phyloP scores from a whole-genome alignment of 2,888 invertebrate genomes.

The Erynnis tages region DNA sequence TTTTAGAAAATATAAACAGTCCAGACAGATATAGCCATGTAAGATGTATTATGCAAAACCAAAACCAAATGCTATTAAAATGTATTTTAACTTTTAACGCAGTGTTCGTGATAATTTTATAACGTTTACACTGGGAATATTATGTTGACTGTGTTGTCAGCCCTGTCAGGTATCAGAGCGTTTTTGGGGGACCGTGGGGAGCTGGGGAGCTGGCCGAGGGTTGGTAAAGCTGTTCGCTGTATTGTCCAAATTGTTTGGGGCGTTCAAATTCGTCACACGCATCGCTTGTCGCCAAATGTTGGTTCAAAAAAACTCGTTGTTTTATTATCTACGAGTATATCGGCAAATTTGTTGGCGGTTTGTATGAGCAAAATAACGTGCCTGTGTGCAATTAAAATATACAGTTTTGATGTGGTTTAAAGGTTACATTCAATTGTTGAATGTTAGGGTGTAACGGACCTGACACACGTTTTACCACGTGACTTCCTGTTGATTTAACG shows the following conservation, averaged over 20 bases:
- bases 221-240: conserved; percentile 50
- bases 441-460: background rate
- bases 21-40: too few species aligned
- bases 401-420: background rate
- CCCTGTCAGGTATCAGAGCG: conserved; percentile 18
- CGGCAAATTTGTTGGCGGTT: conserved; percentile 36
- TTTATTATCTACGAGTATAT: conserved; percentile 11
- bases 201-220: conserved; percentile 43
- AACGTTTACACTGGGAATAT: too few species aligned
- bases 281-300: conserved; percentile 54
- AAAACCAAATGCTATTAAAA: too few species aligned
- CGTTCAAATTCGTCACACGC: conserved; percentile 64
- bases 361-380: background rate
- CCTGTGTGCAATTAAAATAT: background rate
- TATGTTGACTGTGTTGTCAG: too few species aligned
- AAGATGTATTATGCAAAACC: too few species aligned
- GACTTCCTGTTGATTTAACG: too few species aligned
- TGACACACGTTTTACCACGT: background rate
- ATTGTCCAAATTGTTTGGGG: conserved; percentile 66
- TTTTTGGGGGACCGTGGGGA: conserved; percentile 43
- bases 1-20: too few species aligned
- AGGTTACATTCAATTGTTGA: background rate
- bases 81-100: too few species aligned
- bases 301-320: conserved; percentile 35
- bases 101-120: too few species aligned